Evolutionary conservation across 2,888 invertebrate species (phyloP).

Genomic region (Chymomyza caudatula): DNA sequence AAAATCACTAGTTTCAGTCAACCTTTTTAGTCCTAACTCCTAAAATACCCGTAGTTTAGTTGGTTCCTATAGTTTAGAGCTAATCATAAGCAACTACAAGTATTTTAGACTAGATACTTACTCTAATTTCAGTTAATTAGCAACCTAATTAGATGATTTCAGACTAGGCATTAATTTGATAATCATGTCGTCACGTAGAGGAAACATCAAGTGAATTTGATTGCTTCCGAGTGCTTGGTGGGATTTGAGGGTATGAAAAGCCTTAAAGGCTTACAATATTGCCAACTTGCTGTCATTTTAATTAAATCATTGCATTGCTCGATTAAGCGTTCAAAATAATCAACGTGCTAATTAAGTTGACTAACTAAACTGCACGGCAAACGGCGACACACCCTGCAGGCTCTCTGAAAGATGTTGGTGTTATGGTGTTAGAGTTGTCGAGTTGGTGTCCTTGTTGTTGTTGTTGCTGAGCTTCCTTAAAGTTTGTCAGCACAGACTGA

Average conservation of each 20-base stretch:
- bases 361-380: conserved; percentile 29
- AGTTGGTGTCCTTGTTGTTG: background rate
- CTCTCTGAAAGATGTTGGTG: background rate
- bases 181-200: background rate
- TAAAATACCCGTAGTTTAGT: no score
- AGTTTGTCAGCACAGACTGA: background rate
- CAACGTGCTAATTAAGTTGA: conserved; percentile 70
- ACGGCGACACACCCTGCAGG: background rate
- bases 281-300: conserved; percentile 22
- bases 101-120: no score
- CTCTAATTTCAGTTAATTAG: background rate
- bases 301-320: conserved; percentile 63
- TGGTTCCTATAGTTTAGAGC: no score
- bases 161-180: background rate
- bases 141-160: background rate
- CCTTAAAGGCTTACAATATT: background rate
- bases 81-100: no score
- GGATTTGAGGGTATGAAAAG: background rate
- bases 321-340: conserved; percentile 66
- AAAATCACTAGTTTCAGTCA: no score
- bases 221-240: background rate
- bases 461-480: background rate
- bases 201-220: background rate
- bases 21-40: no score
- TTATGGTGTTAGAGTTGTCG: conserved; percentile 8